A percentile compares a stretch with the other conserved stretches of the same genome.
Conservation (phyloP, 2,113 vertebrate species). For the Labrus mixtus region DNA sequence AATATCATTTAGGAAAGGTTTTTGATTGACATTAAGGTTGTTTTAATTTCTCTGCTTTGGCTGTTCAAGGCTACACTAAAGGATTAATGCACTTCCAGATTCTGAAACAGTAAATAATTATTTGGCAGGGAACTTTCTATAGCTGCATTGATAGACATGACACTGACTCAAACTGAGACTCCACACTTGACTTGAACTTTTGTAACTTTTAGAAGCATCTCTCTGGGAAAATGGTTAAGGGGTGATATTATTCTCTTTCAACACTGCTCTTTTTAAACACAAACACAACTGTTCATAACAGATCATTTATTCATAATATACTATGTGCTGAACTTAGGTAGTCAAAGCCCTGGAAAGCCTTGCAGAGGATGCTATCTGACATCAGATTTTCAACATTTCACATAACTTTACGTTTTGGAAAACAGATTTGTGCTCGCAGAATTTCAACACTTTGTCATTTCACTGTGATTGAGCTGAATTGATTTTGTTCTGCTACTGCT, state of each 20-base stretch:
- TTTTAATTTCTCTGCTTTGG: too few relatives aligned
- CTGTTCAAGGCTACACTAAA: neutral
- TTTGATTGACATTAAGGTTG: too few relatives aligned
- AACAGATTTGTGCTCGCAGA: slow-evolving; percentile 20
- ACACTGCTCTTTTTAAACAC: slow-evolving; percentile 36
- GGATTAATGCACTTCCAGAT: neutral
- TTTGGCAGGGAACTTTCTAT: neutral
- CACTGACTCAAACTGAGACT: neutral
- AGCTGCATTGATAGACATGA: neutral
- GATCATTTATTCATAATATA: slow-evolving; percentile 55
- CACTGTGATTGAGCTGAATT: slow-evolving; percentile 34
- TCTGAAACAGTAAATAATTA: neutral
- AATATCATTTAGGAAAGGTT: too few relatives aligned
- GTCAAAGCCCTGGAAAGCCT: neutral
- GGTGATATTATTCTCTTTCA: slow-evolving; percentile 56
- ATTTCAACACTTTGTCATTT: slow-evolving; percentile 30
- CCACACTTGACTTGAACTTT: slow-evolving; percentile 23
- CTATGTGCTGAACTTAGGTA: slow-evolving; percentile 16
- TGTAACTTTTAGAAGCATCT: slow-evolving; percentile 9
- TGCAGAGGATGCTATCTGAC: slow-evolving; percentile 30
- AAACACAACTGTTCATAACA: slow-evolving; percentile 52
- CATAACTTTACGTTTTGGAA: slow-evolving; percentile 22
- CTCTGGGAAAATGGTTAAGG: slow-evolving; percentile 22
- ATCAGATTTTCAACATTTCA: slow-evolving; percentile 46
- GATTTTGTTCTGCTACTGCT: neutral